Percentiles rank a stretch among this genome's conserved stretches.
phyloP scores from a whole-genome alignment of 1,140 invertebrate genomes.

The Zaprionus camerounensis region DNA sequence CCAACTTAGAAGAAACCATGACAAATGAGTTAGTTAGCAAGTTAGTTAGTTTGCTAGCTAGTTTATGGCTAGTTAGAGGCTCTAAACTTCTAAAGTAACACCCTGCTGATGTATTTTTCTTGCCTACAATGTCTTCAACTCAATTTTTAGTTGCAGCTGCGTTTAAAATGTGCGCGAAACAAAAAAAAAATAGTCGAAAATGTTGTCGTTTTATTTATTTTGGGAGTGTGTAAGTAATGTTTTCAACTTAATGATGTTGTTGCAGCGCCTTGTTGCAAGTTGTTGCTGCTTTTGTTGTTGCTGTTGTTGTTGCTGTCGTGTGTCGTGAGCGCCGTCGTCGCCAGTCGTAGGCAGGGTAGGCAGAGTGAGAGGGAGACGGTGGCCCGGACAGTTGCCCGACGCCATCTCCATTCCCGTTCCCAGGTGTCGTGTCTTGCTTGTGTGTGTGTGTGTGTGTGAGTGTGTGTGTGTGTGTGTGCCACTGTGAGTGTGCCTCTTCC shows the following conservation, averaged over 20 bases:
- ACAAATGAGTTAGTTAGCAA: neutral
- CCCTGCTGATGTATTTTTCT: neutral
- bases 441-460: neutral
- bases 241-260: constrained; percentile 11
- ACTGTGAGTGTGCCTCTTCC: neutral
- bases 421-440: neutral
- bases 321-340: constrained; percentile 3
- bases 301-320: neutral
- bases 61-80: constrained; percentile 1
- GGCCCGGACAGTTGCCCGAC: neutral
- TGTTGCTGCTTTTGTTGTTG: neutral
- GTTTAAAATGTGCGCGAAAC: neutral
- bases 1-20: no score
- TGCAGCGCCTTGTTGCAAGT: constrained; percentile 2
- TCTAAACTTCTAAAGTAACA: constrained; percentile 4
- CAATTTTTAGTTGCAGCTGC: neutral
- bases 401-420: constrained; percentile 5
- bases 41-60: constrained; percentile 2
- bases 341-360: neutral
- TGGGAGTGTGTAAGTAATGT: constrained; percentile 4
- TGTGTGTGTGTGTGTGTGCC: neutral
- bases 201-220: constrained; percentile 3
- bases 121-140: no score
- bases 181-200: constrained; percentile 1
- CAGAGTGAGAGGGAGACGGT: neutral